Evolutionary conservation across 2,888 invertebrate species (phyloP).

Genomic region (Busseola fusca): DNA sequence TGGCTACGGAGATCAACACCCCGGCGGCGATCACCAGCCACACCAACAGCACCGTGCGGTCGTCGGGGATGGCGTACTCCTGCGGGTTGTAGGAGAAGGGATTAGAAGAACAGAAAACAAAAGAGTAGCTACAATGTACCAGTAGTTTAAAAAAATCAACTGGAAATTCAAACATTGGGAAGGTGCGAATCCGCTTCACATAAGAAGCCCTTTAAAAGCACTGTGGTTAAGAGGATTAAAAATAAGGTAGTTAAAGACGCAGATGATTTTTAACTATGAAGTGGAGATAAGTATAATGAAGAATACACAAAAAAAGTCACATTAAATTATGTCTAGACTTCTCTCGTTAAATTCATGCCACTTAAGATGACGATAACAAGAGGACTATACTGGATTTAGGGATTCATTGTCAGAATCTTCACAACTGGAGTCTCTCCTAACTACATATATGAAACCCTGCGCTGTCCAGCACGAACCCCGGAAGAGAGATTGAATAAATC

Average conservation of each 20-base stretch:
- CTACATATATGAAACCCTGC: not conserved
- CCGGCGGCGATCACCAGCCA: slow-evolving; percentile 81
- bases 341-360: too few relatives aligned
- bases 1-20: slow-evolving; percentile 75
- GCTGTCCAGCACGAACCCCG: not conserved
- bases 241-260: not conserved
- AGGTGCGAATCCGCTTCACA: not conserved
- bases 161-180: not conserved
- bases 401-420: too few relatives aligned
- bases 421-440: too few relatives aligned
- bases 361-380: too few relatives aligned
- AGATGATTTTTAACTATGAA: not conserved
- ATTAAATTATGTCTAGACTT: too few relatives aligned
- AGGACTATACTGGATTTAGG: too few relatives aligned
- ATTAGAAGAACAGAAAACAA: not conserved
- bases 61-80: slow-evolving; percentile 80
- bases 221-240: not conserved
- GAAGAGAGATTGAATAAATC: not conserved
- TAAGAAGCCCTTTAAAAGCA: not conserved
- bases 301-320: not conserved
- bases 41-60: slow-evolving; percentile 70
- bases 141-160: not conserved
- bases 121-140: not conserved
- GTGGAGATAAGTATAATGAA: not conserved
- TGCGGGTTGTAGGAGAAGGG: slow-evolving; percentile 62